A percentile compares a stretch with the other conserved stretches of the same genome.
phyloP scores from a whole-genome alignment of 2,113 vertebrate genomes.

The Isichthys henryi region DNA sequence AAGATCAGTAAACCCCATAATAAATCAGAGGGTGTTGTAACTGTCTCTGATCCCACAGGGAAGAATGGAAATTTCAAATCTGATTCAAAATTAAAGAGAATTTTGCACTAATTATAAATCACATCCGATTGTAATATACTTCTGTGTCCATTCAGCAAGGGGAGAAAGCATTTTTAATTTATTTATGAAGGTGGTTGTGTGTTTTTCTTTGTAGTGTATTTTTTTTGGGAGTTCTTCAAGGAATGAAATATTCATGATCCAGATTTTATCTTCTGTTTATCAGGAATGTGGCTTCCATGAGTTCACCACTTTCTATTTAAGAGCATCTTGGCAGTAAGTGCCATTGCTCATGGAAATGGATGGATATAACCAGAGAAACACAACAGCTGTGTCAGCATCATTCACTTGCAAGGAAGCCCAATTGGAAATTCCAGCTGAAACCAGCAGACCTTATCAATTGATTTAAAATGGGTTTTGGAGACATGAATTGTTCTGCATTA shows the following conservation, averaged over 20 bases:
- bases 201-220: constrained; percentile 17
- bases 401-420: neutral
- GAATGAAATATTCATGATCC: constrained; percentile 49
- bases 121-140: constrained; percentile 32
- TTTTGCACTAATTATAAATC: constrained; percentile 35
- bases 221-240: constrained; percentile 26
- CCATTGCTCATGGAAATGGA: neutral
- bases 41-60: neutral
- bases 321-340: neutral
- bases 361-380: neutral
- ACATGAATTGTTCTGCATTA: neutral
- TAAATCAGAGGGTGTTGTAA: neutral
- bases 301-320: constrained; percentile 16
- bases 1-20: neutral
- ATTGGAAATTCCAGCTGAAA: neutral
- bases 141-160: neutral
- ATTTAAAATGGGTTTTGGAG: neutral
- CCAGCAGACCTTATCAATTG: neutral
- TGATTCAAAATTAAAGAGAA: constrained; percentile 21
- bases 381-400: neutral
- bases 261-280: constrained; percentile 41
- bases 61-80: constrained; percentile 21
- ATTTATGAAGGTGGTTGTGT: neutral
- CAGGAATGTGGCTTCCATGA: constrained; percentile 17
- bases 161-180: neutral